Conservation (phyloP, 2,113 vertebrate species). For the Fukomys damarensis region DNA sequence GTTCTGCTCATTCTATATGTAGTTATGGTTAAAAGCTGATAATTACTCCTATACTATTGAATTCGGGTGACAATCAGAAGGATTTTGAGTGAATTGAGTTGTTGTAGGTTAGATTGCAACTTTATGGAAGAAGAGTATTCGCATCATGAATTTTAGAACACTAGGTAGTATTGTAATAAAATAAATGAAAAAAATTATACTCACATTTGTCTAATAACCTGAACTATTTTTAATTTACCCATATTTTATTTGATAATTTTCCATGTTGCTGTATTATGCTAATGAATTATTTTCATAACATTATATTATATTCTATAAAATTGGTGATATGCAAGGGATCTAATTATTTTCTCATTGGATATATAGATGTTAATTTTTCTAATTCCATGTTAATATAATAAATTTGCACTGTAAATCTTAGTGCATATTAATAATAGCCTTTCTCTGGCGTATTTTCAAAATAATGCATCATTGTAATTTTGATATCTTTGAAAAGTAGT, state of each 20-base stretch:
- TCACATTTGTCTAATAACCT: background rate
- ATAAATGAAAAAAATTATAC: background rate
- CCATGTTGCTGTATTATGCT: background rate
- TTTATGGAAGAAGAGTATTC: conserved; percentile 12
- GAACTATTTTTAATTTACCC: background rate
- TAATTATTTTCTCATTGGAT: background rate
- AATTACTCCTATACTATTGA: background rate
- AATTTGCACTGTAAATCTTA: background rate
- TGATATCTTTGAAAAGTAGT: background rate
- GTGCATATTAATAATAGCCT: background rate
- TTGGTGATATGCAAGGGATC: background rate
- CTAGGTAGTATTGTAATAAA: background rate
- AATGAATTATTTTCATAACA: background rate
- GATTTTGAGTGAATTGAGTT: background rate
- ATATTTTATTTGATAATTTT: conserved; percentile 39
- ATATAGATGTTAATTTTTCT: conserved; percentile 10
- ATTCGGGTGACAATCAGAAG: background rate
- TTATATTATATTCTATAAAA: background rate
- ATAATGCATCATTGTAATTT: background rate
- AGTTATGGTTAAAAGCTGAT: background rate
- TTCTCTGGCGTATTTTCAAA: background rate
- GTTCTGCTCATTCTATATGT: background rate
- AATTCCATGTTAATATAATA: conserved; percentile 1
- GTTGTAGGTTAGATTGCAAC: background rate
- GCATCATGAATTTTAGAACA: background rate